Percentiles rank a stretch among this genome's conserved stretches.
Conservation (phyloP, 2,888 invertebrate genomes). For the Cheilosia vulpina region DNA sequence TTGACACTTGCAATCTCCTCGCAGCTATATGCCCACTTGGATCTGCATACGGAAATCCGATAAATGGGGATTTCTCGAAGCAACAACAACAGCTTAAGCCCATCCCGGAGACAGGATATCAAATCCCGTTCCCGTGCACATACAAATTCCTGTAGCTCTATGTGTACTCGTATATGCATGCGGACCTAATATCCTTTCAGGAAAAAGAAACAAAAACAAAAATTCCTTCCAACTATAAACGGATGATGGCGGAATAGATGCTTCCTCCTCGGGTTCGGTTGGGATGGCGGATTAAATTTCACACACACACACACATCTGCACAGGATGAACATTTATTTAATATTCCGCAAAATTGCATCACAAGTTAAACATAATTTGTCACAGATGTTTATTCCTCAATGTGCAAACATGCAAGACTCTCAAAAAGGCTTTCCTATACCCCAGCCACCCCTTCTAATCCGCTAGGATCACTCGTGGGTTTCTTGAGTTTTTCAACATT, state of each 20-base stretch:
- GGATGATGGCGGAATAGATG: conserved; percentile 23
- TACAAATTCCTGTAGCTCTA: too few relatives aligned
- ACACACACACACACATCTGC: neutral
- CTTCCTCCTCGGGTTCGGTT: conserved; percentile 8
- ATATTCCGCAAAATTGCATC: conserved; percentile 75
- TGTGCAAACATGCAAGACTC: conserved; percentile 72
- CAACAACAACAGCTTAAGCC: conserved; percentile 18
- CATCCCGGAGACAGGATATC: conserved; percentile 13
- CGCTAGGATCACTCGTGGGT: conserved; percentile 46
- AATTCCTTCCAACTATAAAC: conserved; percentile 22
- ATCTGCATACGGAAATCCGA: conserved; percentile 15
- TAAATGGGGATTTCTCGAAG: conserved; percentile 14
- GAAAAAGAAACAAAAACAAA: conserved; percentile 1
- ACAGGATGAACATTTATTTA: conserved; percentile 55
- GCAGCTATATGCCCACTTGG: conserved; percentile 10
- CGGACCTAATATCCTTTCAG: conserved; percentile 56
- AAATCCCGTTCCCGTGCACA: conserved; percentile 8
- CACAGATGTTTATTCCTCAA: conserved; percentile 75
- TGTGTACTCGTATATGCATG: neutral
- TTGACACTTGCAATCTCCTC: conserved; percentile 35
- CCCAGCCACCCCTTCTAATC: conserved; percentile 32
- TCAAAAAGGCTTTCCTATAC: conserved; percentile 44
- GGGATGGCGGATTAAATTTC: conserved; percentile 36
- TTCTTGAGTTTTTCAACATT: conserved; percentile 11
- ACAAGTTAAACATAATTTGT: conserved; percentile 75